These are phyloP conservation scores for Rhombomys opimus DNA, from an alignment of 2,113 vertebrate genomes.

Conservation along the genomic window DNA sequence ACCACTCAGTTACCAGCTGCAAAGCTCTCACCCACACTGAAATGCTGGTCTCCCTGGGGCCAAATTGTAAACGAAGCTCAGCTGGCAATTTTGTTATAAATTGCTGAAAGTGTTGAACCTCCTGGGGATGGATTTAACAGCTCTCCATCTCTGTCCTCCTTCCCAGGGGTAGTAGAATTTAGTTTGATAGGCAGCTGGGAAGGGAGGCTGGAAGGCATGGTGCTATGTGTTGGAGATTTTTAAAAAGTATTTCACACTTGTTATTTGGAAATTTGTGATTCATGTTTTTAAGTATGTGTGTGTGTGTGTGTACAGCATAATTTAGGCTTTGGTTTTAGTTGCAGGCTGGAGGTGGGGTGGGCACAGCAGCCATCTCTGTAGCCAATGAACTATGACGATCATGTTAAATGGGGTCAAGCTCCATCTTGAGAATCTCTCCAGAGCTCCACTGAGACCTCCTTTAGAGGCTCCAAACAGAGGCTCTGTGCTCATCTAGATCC, in stretches of 20 bases:
- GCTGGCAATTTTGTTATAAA: constrained; percentile 84
- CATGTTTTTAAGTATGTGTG: constrained; percentile 67
- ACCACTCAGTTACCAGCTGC: background rate
- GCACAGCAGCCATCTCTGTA: no score
- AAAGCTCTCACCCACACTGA: constrained; percentile 41
- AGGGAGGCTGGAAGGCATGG: background rate
- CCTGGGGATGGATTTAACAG: constrained; percentile 76
- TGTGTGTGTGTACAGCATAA: constrained; percentile 1
- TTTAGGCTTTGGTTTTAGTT: constrained; percentile 26
- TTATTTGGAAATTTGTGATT: constrained; percentile 74
- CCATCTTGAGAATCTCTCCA: background rate
- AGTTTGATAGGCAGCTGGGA: constrained; percentile 69
- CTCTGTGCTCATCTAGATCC: background rate
- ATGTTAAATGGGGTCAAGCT: constrained; percentile 19
- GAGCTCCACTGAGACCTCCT: background rate
- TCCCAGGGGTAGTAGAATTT: background rate
- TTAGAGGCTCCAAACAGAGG: background rate
- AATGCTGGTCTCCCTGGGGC: constrained; percentile 5
- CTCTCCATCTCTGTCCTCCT: background rate
- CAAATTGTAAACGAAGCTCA: constrained; percentile 65
- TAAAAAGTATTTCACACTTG: constrained; percentile 69
- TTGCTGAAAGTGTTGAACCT: constrained; percentile 82
- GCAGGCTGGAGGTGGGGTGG: background rate
- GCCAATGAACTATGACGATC: background rate
- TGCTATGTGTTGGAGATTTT: background rate